A percentile compares a stretch with the other conserved stretches of the same genome.
Evolutionary conservation across 2,113 vertebrate genomes (phyloP).

Genomic region (Spermophilus dauricus): DNA sequence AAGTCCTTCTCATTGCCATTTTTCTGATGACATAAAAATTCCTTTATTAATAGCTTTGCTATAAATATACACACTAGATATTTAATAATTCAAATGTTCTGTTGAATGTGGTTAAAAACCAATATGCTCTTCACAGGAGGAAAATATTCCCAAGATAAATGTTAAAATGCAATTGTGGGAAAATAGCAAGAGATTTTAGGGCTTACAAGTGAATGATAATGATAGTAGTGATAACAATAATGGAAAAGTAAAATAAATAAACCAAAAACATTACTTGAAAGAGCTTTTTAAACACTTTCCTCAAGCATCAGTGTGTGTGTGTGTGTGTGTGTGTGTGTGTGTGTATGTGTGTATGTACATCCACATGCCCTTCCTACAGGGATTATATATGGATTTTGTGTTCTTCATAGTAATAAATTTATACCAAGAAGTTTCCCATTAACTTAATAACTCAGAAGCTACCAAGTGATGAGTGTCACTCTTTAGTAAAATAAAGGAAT

Average conservation of each 20-base stretch:
- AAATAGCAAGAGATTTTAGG: conserved; percentile 54
- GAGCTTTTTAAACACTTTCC: background rate
- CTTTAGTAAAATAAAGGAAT: background rate
- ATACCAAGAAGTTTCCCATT: background rate
- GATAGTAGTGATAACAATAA: background rate
- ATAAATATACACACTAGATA: conserved; percentile 30
- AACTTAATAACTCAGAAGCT: background rate
- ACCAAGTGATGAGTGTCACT: background rate
- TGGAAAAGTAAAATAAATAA: conserved; percentile 1
- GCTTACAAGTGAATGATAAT: background rate
- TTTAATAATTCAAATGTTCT: conserved; percentile 52
- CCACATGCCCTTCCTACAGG: background rate
- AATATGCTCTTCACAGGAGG: background rate
- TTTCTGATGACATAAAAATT: conserved; percentile 48
- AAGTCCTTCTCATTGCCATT: background rate
- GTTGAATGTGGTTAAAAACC: conserved; percentile 37
- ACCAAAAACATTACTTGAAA: conserved; percentile 13
- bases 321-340: background rate
- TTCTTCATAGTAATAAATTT: conserved; percentile 30
- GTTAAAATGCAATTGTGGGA: conserved; percentile 19
- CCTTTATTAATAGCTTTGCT: conserved; percentile 48
- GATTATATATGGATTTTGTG: background rate
- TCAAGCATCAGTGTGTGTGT: background rate
- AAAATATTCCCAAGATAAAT: conserved; percentile 41
- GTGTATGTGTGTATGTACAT: background rate